Conservation (phyloP, 1,140 invertebrate genomes). For the Vanessa tameamea region DNA sequence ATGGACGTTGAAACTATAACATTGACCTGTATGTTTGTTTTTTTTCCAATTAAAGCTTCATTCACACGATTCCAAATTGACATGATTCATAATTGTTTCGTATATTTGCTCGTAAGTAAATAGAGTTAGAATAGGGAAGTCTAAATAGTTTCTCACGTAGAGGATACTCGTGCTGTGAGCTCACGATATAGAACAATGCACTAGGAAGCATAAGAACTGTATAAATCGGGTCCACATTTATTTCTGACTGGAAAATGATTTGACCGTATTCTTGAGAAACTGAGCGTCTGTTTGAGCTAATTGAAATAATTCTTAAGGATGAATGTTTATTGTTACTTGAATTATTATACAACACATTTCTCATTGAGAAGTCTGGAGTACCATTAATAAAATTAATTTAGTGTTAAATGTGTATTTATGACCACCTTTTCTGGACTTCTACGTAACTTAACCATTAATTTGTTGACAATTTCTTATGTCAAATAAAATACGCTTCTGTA, state of each 20-base stretch:
- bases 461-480: too few species aligned
- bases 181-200: conserved; percentile 52
- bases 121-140: conserved; percentile 28
- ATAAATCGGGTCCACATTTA: conserved; percentile 6
- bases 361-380: too few species aligned
- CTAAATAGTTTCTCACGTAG: conserved; percentile 22
- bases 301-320: too few species aligned
- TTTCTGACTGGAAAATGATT: conserved; percentile 14
- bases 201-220: conserved; percentile 40
- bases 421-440: too few species aligned
- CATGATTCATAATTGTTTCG: background rate
- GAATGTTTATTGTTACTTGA: too few species aligned
- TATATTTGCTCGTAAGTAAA: background rate
- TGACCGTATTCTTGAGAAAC: background rate
- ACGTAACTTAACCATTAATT: too few species aligned
- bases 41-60: too few species aligned
- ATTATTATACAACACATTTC: too few species aligned
- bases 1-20: too few species aligned
- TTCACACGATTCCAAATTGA: background rate
- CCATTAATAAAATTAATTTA: too few species aligned
- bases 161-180: conserved; percentile 33
- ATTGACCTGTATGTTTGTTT: background rate
- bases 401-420: too few species aligned
- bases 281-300: background rate
- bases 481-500: too few species aligned